Base-by-base conservation (phyloP, 2,113 vertebrate species). In the Peromyscus maniculatus region DNA sequence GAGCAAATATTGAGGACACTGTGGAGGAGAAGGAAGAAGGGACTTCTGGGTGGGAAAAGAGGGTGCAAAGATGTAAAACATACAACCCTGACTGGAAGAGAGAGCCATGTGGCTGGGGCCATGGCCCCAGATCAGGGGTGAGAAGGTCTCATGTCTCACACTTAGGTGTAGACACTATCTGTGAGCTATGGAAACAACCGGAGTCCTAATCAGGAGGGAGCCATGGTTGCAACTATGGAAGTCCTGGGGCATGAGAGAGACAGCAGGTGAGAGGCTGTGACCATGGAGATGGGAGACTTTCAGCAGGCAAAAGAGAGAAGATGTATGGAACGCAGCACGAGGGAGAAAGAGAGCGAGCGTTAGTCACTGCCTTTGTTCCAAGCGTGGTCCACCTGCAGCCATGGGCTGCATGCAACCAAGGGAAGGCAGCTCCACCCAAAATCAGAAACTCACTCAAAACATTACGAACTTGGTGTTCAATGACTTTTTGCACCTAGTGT, bases 61-160 rank as follows among this genome's bases (percentile, higher is more conserved):
- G 8, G 75, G 4, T 17, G 6, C 33, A 4, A 5, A 83, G 6
- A 16, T 11, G 0, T 0, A 4, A 55, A 4, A 26, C 1, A 3
- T 7, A 1, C 39, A 64, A 17, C 67, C n/a, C 11, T 36, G 1
- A 0, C 0, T 0, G 0, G 8, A 26, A 55, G 49, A 10, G 3
- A 0, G 3, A 26, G 55, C 22, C 3, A 0, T 16, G 33, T 0
- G 26, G 31, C 71, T 1, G 2, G 15, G 62, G 39, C 1, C 59
- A 28, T 10, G 43, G n/a, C n/a, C 49, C 3, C 5, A 10, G 24
- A 1, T 21, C 0, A 84, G 84, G 43, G 16, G 36, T n/a, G 36
- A 36, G 5, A 7, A 7, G 19, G 36, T 19, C 64, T 86, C 28
- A 0, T 16, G 9, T 57, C 57, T 52, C 71, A 22, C 0, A 22